Evolutionary conservation across 2,797 vertebrate genomes (phyloP).

Genomic region (Hydrolagus colliei): DNA sequence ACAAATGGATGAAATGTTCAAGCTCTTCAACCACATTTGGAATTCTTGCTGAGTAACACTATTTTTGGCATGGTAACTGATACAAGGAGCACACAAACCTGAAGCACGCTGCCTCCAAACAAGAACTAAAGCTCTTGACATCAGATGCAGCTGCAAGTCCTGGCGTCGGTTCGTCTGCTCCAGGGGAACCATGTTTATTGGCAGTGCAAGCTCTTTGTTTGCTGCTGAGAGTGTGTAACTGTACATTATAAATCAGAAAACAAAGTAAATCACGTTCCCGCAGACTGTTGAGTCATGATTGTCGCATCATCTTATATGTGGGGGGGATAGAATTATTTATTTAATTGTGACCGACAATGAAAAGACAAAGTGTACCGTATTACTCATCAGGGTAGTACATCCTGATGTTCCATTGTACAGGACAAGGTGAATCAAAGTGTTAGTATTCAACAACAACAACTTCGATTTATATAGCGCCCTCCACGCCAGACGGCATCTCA

Average conservation of each 20-base stretch:
- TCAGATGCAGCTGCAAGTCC: slow-evolving; percentile 2
- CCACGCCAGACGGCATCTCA: no score
- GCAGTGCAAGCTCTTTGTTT: background rate
- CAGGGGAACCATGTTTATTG: slow-evolving; percentile 7
- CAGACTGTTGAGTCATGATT: no score
- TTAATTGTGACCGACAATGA: no score
- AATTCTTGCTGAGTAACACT: slow-evolving; percentile 9
- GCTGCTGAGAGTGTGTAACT: background rate
- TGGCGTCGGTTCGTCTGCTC: background rate
- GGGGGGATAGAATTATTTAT: no score
- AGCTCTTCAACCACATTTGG: background rate
- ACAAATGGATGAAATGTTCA: slow-evolving; percentile 21
- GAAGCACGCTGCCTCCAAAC: slow-evolving; percentile 8
- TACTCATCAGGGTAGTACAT: no score
- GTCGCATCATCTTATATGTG: no score
- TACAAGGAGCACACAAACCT: background rate
- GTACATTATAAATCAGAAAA: slow-evolving; percentile 7
- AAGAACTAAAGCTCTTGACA: background rate
- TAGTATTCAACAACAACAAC: no score
- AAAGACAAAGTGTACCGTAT: no score
- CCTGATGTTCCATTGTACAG: no score
- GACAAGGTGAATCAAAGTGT: no score
- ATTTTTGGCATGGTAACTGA: slow-evolving; percentile 31
- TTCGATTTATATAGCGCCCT: no score
- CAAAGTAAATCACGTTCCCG: background rate